Evolutionary conservation across 2,113 vertebrate species (phyloP).

Genomic region (Ploceus nigricollis): DNA sequence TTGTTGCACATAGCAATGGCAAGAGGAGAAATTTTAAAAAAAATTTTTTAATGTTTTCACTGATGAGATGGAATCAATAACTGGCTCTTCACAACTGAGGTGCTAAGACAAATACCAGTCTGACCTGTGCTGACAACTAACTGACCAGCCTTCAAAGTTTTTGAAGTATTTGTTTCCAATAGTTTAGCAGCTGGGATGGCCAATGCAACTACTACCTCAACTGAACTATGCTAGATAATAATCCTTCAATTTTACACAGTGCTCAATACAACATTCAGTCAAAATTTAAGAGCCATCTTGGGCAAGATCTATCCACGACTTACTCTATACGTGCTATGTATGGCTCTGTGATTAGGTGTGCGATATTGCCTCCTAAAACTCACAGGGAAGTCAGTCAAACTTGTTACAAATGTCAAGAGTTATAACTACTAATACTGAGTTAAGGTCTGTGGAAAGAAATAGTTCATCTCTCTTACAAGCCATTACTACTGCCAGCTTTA

Average conservation of each 20-base stretch:
- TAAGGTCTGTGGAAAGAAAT: neutral
- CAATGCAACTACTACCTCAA: neutral
- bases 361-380: neutral
- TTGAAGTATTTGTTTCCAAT: fast-evolving
- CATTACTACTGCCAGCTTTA: neutral
- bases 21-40: neutral
- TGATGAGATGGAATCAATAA: neutral
- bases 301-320: neutral
- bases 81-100: neutral
- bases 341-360: fast-evolving
- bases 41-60: neutral
- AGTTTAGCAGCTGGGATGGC: neutral
- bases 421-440: neutral
- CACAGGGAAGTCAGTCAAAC: neutral
- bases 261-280: neutral
- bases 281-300: neutral
- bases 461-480: neutral
- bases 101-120: neutral
- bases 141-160: neutral
- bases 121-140: neutral
- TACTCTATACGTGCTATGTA: neutral
- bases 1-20: neutral
- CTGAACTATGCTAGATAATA: neutral
- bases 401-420: neutral
- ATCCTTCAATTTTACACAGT: neutral